These are phyloP conservation scores for Chrysolina haemoptera DNA, from an alignment of 2,888 invertebrate genomes.

Conservation along the genomic window DNA sequence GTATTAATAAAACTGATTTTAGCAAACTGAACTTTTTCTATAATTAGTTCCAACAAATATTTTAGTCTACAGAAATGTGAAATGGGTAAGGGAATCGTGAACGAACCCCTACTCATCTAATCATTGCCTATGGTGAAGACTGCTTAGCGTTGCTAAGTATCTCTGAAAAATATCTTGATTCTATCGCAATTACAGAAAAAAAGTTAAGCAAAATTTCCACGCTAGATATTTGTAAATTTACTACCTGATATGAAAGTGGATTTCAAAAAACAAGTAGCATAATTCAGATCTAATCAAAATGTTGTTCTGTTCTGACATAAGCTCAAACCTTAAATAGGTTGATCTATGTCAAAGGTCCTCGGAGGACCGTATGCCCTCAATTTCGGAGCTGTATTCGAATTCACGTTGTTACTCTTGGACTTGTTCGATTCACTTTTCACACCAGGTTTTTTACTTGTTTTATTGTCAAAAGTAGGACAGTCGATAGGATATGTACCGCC, in stretches of 20 bases:
- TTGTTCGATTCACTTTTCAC: constrained; percentile 17
- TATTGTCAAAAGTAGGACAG: constrained; percentile 71
- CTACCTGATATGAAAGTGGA: too few relatives aligned
- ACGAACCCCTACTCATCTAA: not conserved
- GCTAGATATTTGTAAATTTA: too few relatives aligned
- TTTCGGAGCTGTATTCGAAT: constrained; percentile 53
- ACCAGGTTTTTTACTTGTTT: constrained; percentile 14
- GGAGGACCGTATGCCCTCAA: constrained; percentile 70
- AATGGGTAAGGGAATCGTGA: not conserved
- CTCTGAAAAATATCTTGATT: not conserved
- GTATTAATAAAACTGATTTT: too few relatives aligned
- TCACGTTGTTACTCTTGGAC: constrained; percentile 25
- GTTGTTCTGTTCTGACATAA: too few relatives aligned
- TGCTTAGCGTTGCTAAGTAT: not conserved
- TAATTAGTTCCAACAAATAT: too few relatives aligned
- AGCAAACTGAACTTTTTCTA: too few relatives aligned
- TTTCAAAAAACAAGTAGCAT: too few relatives aligned
- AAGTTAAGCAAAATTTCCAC: not conserved
- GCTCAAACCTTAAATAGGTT: constrained; percentile 67
- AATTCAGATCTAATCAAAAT: too few relatives aligned
- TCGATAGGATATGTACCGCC: constrained; percentile 92
- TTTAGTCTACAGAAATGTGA: too few relatives aligned
- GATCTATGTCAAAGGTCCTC: constrained; percentile 74
- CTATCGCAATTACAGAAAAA: not conserved
- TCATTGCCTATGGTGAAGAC: not conserved